Base-by-base conservation (phyloP, 2,113 vertebrate genomes). In the Neolamprologus modestus region DNA sequence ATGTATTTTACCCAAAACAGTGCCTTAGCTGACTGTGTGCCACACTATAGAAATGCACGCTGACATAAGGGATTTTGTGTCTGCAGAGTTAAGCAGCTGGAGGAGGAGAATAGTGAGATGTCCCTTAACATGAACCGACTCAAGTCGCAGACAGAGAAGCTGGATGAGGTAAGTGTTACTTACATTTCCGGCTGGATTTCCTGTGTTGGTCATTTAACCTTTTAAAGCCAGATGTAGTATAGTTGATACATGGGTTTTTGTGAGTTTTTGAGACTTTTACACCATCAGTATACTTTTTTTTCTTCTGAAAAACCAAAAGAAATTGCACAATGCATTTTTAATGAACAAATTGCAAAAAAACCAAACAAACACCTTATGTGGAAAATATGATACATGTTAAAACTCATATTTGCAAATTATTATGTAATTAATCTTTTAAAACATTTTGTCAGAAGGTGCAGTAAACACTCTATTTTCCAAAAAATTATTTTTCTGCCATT, bases 31-130 rank as follows among this genome's bases (percentile, higher is more conserved):
- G 57, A 57, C 21, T 26, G 4, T 28, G 26, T 86, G 14, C 52
- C 8, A 26, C 13, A 24, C 42, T 81, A 53, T 26, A n/a, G 11
- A 33, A 86, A 61, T n/a, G 7, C 14, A 14, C 1, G 81, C 59
- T 92, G 10, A 94, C n/a, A 37, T 31, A 8, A 7, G 9, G 9
- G 13, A 11, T 82, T 73, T 57, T 88, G 24, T 87, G 11, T 94
- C 42, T 91, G 63, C 89, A 99, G 99, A 93, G 95, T 98, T 9
- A 98, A 97, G 80, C 97, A 97, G 33, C 93, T 99, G 91, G 98
- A 99, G 89, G 98, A 98, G n/a, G 98, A 99, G 93, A 99, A 98
- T 19, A 88, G 90, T 0, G 97, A 98, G 33, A 95, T 99, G 91
- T 91, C 96, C 81, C 92, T 94, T 1, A 97, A 93, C 31, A 96